These are phyloP conservation scores for Ecliptopera silaceata DNA, from an alignment of 2,888 invertebrate species.

Conservation along the genomic window DNA sequence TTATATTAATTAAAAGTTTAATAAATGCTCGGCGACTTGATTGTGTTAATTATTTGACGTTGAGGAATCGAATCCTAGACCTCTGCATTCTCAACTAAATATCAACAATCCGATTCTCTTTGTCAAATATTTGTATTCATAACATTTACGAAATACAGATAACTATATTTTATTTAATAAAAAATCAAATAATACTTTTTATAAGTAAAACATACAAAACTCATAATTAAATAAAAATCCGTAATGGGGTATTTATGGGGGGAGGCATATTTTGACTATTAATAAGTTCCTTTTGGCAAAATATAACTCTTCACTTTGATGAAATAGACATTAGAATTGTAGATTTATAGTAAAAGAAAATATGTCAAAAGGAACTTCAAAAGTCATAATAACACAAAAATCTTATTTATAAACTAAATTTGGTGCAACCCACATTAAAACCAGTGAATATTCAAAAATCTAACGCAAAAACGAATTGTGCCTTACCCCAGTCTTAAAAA, in stretches of 20 bases:
- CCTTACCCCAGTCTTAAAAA: constrained; percentile 24
- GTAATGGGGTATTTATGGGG: too few species aligned
- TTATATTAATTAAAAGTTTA: background rate
- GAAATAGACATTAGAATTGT: too few species aligned
- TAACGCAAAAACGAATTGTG: constrained; percentile 11
- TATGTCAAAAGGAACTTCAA: too few species aligned
- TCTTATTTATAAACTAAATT: constrained; percentile 9
- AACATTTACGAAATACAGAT: constrained; percentile 9
- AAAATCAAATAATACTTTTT: constrained; percentile 42
- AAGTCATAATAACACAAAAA: too few species aligned
- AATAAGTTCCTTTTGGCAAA: too few species aligned
- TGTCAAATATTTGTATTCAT: background rate
- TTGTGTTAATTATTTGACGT: constrained; percentile 5
- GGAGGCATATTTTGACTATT: too few species aligned
- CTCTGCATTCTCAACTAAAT: too few species aligned
- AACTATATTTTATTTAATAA: constrained; percentile 10
- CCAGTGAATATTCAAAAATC: constrained; percentile 14
- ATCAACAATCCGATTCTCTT: background rate
- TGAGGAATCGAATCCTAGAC: background rate
- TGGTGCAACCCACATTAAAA: constrained; percentile 45
- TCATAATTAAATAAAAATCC: constrained; percentile 17
- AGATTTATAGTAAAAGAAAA: too few species aligned
- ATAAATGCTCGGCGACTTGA: constrained; percentile 27
- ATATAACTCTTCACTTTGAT: too few species aligned
- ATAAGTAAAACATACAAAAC: constrained; percentile 32